Evolutionary conservation across 2,888 invertebrate species (phyloP).

Genomic region (Hirtodrosophila alboralis): DNA sequence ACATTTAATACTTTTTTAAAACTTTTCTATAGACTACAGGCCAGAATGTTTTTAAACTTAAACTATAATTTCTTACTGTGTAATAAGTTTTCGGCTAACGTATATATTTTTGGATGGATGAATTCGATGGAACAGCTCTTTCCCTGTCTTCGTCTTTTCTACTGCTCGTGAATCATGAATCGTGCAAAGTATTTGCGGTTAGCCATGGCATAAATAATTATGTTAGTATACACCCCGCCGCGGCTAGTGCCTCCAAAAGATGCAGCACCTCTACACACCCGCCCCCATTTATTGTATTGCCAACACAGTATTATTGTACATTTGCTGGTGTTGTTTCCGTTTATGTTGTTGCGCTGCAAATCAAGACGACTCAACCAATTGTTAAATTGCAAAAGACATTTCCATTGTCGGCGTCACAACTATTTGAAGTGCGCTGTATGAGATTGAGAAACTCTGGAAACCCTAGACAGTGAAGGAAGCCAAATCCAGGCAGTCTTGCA

Average conservation of each 20-base stretch:
- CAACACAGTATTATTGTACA: slow-evolving; percentile 12
- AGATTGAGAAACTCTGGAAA: slow-evolving; percentile 54
- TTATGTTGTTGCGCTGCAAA: slow-evolving; percentile 28
- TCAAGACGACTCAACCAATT: slow-evolving; percentile 74
- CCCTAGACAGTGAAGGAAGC: slow-evolving; percentile 54
- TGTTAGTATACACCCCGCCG: slow-evolving; percentile 47
- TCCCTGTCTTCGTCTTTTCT: slow-evolving; percentile 10
- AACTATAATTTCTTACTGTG: no score
- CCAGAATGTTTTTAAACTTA: no score
- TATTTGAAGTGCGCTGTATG: slow-evolving; percentile 36
- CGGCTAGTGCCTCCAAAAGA: slow-evolving; percentile 33
- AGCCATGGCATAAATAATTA: slow-evolving; percentile 64
- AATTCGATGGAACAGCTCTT: slow-evolving; percentile 1
- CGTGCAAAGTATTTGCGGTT: slow-evolving; percentile 67
- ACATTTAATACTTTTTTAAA: no score
- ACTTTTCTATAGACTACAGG: no score
- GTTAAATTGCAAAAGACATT: slow-evolving; percentile 83
- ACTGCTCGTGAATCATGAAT: slow-evolving; percentile 30
- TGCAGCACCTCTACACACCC: no score
- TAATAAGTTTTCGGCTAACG: slow-evolving; percentile 29
- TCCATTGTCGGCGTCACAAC: slow-evolving; percentile 76
- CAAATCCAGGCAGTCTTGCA: slow-evolving; percentile 34
- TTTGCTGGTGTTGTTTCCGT: slow-evolving; percentile 12
- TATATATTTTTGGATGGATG: slow-evolving; percentile 20
- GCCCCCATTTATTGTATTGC: slow-evolving; percentile 20